A percentile compares a stretch with the other conserved stretches of the same genome.
Evolutionary conservation across 1,140 invertebrate species (phyloP).

Genomic region (Megathymus violae): DNA sequence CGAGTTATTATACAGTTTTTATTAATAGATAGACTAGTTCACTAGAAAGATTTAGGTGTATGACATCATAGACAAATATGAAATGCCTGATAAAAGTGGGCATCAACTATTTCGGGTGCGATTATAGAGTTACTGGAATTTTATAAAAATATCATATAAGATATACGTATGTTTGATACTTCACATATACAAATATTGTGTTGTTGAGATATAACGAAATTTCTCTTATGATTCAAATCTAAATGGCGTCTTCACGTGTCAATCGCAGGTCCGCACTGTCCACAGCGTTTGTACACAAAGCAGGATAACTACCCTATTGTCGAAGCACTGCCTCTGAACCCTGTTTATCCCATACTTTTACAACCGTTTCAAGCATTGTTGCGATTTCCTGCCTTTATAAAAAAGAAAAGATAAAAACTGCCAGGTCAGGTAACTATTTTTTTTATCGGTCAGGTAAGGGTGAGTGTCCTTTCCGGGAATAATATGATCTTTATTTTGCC

Average conservation of each 20-base stretch:
- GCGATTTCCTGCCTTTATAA: constrained; percentile 64
- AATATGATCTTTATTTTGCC: constrained; percentile 42
- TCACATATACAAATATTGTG: too few species aligned
- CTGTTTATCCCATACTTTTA: constrained; percentile 37
- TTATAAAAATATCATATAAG: too few species aligned
- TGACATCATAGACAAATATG: too few species aligned
- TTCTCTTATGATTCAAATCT: constrained; percentile 10
- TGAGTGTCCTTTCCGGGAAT: constrained; percentile 60
- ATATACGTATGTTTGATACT: background rate
- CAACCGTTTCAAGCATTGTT: constrained; percentile 54
- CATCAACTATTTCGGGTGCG: too few species aligned
- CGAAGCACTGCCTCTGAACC: constrained; percentile 38
- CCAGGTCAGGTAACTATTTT: constrained; percentile 67
- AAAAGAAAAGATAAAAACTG: constrained; percentile 46
- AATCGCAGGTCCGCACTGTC: constrained; percentile 10
- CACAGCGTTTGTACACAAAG: constrained; percentile 1
- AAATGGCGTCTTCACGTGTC: constrained; percentile 22
- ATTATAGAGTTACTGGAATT: too few species aligned
- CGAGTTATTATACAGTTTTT: too few species aligned
- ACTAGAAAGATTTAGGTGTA: too few species aligned
- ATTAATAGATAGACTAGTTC: too few species aligned
- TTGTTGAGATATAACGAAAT: too few species aligned
- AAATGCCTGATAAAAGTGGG: too few species aligned
- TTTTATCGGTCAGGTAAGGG: constrained; percentile 59
- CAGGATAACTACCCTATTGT: constrained; percentile 5